Conservation (phyloP, 2,113 vertebrate species). For the Rhombomys opimus region DNA sequence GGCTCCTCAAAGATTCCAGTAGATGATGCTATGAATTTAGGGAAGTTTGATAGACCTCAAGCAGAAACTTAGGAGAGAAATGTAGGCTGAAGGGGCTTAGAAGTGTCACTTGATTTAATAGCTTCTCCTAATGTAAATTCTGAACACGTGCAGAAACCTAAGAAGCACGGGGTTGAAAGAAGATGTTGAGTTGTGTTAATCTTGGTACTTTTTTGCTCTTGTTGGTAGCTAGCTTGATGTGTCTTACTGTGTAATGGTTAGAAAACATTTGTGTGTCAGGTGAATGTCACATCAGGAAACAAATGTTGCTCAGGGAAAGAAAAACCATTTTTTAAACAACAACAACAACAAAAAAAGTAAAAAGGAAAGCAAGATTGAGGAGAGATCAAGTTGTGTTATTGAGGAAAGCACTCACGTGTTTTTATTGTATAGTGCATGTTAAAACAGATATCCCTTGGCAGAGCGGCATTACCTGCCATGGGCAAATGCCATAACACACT, state of each 20-base stretch:
- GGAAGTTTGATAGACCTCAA: not conserved
- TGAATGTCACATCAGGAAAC: constrained; percentile 4
- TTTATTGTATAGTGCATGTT: constrained; percentile 25
- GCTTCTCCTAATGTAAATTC: not conserved
- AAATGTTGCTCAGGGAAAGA: not conserved
- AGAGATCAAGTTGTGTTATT: not conserved
- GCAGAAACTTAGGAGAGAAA: not conserved
- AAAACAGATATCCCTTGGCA: not conserved
- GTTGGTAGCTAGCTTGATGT: not conserved
- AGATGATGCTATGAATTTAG: not conserved
- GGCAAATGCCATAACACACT: not conserved
- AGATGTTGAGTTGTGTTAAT: not conserved
- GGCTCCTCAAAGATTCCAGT: not conserved
- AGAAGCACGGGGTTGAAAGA: not conserved
- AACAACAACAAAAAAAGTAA: not conserved
- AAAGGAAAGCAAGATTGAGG: constrained; percentile 28
- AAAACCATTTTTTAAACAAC: not conserved
- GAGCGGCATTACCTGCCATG: not conserved
- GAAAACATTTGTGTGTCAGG: constrained; percentile 34
- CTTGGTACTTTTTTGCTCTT: not conserved
- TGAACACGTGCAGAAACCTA: not conserved
- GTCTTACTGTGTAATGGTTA: not conserved
- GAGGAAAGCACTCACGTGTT: not conserved
- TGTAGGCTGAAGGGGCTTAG: not conserved
- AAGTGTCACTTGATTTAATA: not conserved